Percentiles rank a stretch among this genome's conserved stretches.
phyloP scores from a whole-genome alignment of 1,140 invertebrate genomes.

The Eurosta solidaginis region DNA sequence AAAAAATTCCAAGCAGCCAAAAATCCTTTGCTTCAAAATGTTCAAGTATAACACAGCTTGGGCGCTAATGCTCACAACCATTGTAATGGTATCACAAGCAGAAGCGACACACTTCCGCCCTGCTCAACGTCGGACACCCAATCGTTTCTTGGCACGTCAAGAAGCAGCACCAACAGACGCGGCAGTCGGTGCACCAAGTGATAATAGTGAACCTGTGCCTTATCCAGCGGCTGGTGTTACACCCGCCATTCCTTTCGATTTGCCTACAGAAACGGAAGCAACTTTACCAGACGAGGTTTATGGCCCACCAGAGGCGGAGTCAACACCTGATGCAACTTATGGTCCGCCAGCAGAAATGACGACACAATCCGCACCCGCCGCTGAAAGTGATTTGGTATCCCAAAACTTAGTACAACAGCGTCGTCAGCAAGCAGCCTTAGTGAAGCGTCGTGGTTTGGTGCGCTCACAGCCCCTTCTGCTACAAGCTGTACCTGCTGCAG shows the following conservation, averaged over 20 bases:
- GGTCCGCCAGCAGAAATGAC: slow-evolving; percentile 34
- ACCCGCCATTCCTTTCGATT: slow-evolving; percentile 48
- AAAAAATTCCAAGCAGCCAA: not conserved
- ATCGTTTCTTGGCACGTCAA: slow-evolving; percentile 39
- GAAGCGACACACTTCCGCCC: slow-evolving; percentile 43
- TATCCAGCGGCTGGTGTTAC: slow-evolving; percentile 53
- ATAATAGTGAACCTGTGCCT: slow-evolving; percentile 45
- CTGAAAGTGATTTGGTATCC: slow-evolving; percentile 43
- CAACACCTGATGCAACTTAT: slow-evolving; percentile 42
- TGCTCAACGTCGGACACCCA: slow-evolving; percentile 33
- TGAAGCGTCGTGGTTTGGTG: slow-evolving; percentile 39
- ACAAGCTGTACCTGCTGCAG: not conserved
- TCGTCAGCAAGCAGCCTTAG: slow-evolving; percentile 36
- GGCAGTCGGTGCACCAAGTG: slow-evolving; percentile 34
- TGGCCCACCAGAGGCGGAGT: slow-evolving; percentile 45
- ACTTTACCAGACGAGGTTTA: slow-evolving; percentile 41
- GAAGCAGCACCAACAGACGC: slow-evolving; percentile 42
- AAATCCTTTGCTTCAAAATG: slow-evolving; percentile 6
- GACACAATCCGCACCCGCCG: slow-evolving; percentile 33
- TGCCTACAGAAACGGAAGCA: slow-evolving; percentile 51
- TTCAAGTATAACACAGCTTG: slow-evolving; percentile 21
- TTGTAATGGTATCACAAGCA: slow-evolving; percentile 37
- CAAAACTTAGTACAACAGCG: slow-evolving; percentile 49
- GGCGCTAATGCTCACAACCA: slow-evolving; percentile 41
- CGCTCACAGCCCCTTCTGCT: slow-evolving; percentile 38